Base-by-base conservation (phyloP, 2,888 invertebrate genomes). In the Zonitis immaculata region DNA sequence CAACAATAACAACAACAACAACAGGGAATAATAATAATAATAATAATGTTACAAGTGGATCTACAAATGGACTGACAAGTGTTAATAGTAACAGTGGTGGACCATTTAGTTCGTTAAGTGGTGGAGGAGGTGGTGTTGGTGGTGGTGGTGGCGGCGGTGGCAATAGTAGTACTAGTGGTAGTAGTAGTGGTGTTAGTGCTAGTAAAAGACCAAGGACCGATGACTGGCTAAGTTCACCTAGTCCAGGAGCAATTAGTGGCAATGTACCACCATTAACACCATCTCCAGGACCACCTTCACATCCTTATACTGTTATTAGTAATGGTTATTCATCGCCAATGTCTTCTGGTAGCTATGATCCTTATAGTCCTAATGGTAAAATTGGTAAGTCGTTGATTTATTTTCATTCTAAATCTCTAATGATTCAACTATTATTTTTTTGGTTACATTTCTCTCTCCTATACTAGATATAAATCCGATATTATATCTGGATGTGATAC, bases 291-390 rank as follows among this genome's bases (percentile, higher is more conserved):
- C 83, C 85, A 9, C 81, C 76, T 22, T 64, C 69, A 20, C 74
- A 77, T 63, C 75, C 80, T 55, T 83, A 80, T 70, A 75, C 76
- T 28, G 72, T 73, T 54, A 80, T 82, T 62, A 84, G 83, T 71
- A 89, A 89, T 68, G 91, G 91, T 50, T 92, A 91, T 76, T 87
- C 90, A 47, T 91, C 91, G 63, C 91, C 91, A 16, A 84, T 91
- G 80, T 91, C 90, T 49, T 87, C 89, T 14, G 86, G 90, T 76
- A 91, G 91, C 83, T 92, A 91, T 79, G 91, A 91, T 67, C 90
- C 91, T 2, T 91, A 91, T 76, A 91, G 91, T 79, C 91, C 91
- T 62, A 90, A 89, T 77, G 90, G 89, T 70, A 91, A 91, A 83
- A 84, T 89, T 82, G 89, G 91, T 91, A 67, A 86, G 88, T 82